Base-by-base conservation (phyloP, 2,888 invertebrate genomes). In the Drosophila yooni region DNA sequence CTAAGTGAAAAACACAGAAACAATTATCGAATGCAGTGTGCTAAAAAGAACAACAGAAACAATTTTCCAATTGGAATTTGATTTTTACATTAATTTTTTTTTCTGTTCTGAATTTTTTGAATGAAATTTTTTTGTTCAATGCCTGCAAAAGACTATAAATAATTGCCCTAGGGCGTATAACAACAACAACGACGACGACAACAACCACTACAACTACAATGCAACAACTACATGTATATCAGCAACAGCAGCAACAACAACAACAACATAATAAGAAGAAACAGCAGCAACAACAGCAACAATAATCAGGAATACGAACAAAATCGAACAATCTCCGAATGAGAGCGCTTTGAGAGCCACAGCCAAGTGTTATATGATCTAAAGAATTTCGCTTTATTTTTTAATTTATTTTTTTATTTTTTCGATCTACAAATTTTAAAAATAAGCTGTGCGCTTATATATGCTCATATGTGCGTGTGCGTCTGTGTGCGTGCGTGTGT, bases 341-440 rank as follows among this genome's bases (percentile, higher is more conserved):
- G 77, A 78, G 71, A 79, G 65, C 69, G 69, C 52, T 33, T 62
- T 59, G 54, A 72, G 73, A 82, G 66, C 46, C 46, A 46, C 46
- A 46, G 46, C 67, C 69, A 74, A 82, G 88, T 90, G 85, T 85
- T 85, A 85, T 85, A 88, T 85, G 90, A 85, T 85, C 86, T 31
- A 59, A 62, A 74, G 62, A 25, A 60, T 40, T 36, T 48, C 10
- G 38, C 21, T 58, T 65, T 67, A 62, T 63, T 60, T 70, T 68
- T 68, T 68, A 66, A 15, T 46, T 13, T 25, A 10, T 43, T 43
- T 61, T 59, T 60, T 73, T 68, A 33, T 57, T 48, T 71, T 54
- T 51, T 43, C 61, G 43, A 60, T 70, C 66, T 79, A 56, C 61
- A 56, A 65, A 69, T 70, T 84, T 82, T 85, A 85, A 90, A 85